A percentile compares a stretch with the other conserved stretches of the same genome.
Conservation (phyloP, 1,140 invertebrate genomes). For the Trachelipus rathkii region DNA sequence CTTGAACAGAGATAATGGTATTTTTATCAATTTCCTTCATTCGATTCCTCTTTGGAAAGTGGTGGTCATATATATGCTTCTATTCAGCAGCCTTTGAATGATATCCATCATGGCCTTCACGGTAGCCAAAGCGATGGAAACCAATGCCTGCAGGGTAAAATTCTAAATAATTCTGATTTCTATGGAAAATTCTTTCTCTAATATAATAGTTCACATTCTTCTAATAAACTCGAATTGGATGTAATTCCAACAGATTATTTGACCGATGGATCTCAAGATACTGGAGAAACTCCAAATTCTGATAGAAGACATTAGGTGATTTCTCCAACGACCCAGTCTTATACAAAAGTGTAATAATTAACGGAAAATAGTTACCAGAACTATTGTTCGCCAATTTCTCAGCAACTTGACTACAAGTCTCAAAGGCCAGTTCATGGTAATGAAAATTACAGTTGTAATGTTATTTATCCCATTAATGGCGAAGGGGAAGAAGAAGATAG, state of each 20-base stretch:
- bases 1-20: neutral
- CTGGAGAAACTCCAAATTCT: neutral
- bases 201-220: neutral
- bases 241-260: constrained; percentile 1
- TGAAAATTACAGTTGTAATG: no score
- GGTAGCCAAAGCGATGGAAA: neutral
- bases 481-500: no score
- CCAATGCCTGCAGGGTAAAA: neutral
- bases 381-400: no score
- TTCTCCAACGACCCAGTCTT: no score
- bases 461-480: no score
- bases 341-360: no score
- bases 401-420: no score
- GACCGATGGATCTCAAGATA: neutral
- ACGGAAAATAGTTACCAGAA: no score
- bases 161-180: constrained; percentile 3
- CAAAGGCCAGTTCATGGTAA: no score
- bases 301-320: neutral
- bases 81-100: constrained; percentile 3
- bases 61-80: constrained; percentile 1
- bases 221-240: neutral
- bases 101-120: neutral
- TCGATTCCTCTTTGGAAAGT: neutral
- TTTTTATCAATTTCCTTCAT: neutral
- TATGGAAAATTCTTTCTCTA: neutral